These are phyloP conservation scores for Mormoops blainvillei DNA, from an alignment of 2,113 vertebrate genomes.

Conservation along the genomic window DNA sequence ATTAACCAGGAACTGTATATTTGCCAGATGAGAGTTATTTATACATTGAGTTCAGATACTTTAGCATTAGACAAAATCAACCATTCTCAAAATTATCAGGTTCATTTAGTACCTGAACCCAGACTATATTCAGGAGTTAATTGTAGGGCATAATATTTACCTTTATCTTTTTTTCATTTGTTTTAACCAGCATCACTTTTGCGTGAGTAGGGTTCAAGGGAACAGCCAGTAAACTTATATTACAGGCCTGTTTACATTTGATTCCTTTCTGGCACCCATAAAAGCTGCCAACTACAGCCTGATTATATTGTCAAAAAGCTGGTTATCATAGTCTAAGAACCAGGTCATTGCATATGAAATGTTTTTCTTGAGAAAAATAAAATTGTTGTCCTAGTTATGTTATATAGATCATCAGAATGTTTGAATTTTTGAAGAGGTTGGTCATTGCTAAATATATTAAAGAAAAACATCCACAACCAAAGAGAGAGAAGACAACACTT, in stretches of 20 bases:
- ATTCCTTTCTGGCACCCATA: neutral
- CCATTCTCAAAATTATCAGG: neutral
- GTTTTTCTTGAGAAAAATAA: conserved; percentile 26
- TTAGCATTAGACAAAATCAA: neutral
- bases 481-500: neutral
- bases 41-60: neutral
- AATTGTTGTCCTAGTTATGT: neutral
- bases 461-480: neutral
- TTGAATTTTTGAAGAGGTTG: conserved; percentile 1
- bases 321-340: conserved; percentile 1
- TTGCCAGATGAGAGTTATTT: conserved; percentile 6
- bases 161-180: neutral
- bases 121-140: neutral
- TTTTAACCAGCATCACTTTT: neutral
- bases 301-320: neutral
- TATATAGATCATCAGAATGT: neutral
- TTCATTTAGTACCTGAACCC: neutral
- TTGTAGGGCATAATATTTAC: neutral
- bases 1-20: neutral
- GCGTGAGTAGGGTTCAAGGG: neutral
- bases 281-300: neutral
- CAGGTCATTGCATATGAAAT: neutral
- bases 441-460: conserved; percentile 11
- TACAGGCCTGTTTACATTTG: neutral
- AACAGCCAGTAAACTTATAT: neutral